Evolutionary conservation across 2,888 invertebrate genomes (phyloP), one percentile per base, ranked within the genome.

Genomic region (Lymantria monacha): DNA sequence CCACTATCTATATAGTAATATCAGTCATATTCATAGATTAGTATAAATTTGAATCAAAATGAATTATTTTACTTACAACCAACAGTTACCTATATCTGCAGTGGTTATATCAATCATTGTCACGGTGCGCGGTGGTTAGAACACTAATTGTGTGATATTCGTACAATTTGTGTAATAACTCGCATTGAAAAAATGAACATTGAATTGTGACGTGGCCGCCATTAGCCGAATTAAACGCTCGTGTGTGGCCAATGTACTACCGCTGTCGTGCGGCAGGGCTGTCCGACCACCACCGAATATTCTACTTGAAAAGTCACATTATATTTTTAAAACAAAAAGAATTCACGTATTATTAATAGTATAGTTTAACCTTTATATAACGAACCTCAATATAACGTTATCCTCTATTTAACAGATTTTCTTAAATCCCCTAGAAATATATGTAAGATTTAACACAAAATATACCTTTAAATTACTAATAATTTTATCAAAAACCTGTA

Each of bases 171-270:
- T 49, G 51, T 59, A 65, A 66, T 60, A 64, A 57, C 59, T 22
- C 49, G 50, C 47, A 44, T 44, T 56, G 59, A 59, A 68, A 69
- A 71, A 72, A 74, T 76, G 75, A 76, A 66, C 70, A 65, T 64
- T 50, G 61, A 48, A 59, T 33, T 51, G 48, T 47, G 49, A 45
- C 49, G 44, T 69, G 33, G 51, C 57, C 53, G 30, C 83, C 81
- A 83, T 83, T 83, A 83, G 78, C 74, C 51, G 76, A 76, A 83
- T 83, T 81, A 83, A 81, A 81, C 72, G 78, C 61, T 68, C 76
- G 68, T 60, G 56, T 70, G 61, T 48, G 55, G 57, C 64, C 70
- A 63, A 70, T 66, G 62, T 63, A 67, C 48, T 51, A 50, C 42
- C 57, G 46, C 48, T 48, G 53, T 31, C 43, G 36, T 11, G 5